Evolutionary conservation across 2,797 vertebrate genomes (phyloP).

Genomic region (Chiroxiphia lanceolata): DNA sequence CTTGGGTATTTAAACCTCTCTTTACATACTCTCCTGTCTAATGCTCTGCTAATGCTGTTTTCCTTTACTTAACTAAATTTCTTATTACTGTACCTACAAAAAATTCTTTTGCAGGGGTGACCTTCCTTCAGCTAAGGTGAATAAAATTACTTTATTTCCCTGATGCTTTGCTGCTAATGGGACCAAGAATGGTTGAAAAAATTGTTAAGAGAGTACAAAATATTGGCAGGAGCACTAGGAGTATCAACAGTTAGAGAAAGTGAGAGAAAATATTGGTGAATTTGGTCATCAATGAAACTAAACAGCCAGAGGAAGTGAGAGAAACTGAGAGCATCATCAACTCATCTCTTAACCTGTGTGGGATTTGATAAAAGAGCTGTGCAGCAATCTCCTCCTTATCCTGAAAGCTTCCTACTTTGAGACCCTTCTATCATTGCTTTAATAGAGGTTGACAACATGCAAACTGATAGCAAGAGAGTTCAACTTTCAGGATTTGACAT

Average conservation of each 20-base stretch:
- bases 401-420: not conserved
- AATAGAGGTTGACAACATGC: not conserved
- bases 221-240: not conserved
- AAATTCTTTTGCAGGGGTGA: not conserved
- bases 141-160: not conserved
- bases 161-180: not conserved
- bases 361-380: not conserved
- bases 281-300: not conserved
- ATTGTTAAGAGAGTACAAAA: not conserved
- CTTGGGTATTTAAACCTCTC: not conserved
- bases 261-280: not conserved
- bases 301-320: not conserved
- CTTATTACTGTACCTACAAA: not conserved
- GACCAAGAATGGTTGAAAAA: slow-evolving; percentile 3
- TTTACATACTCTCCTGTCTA: not conserved
- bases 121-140: not conserved
- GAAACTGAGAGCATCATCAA: not conserved
- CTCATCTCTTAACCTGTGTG: not conserved
- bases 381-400: not conserved
- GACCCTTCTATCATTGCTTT: not conserved
- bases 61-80: not conserved
- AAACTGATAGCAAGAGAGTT: not conserved
- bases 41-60: not conserved
- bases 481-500: not conserved
- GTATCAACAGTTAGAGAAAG: not conserved